Conservation (phyloP, 2,113 vertebrate species). For the Myrmophylax atrothorax region DNA sequence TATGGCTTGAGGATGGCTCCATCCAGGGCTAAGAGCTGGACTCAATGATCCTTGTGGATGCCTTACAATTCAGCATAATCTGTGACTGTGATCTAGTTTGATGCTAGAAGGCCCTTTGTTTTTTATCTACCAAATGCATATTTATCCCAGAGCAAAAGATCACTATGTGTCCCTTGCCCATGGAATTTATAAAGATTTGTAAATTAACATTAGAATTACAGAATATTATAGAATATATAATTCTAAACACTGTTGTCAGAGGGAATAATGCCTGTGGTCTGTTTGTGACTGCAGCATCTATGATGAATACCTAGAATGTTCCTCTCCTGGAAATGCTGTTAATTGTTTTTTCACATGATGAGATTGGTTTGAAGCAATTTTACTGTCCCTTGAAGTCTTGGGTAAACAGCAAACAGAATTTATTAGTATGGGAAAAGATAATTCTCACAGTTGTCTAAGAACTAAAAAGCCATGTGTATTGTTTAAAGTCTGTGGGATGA, state of each 20-base stretch:
- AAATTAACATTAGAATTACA: neutral
- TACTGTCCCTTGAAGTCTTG: slow-evolving; percentile 31
- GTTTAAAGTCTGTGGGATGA: slow-evolving; percentile 16
- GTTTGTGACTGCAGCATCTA: neutral
- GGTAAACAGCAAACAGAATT: slow-evolving; percentile 34
- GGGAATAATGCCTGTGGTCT: neutral
- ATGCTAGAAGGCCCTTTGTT: neutral
- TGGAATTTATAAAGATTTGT: neutral
- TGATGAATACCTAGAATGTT: slow-evolving; percentile 10
- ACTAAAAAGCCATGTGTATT: neutral
- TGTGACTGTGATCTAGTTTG: neutral
- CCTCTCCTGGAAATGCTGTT: slow-evolving; percentile 18
- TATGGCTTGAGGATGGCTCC: neutral
- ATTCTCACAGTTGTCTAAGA: neutral
- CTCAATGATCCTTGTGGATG: neutral
- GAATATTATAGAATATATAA: neutral
- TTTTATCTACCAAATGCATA: neutral
- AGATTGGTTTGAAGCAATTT: slow-evolving; percentile 53
- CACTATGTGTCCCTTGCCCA: neutral
- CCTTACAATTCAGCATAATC: neutral
- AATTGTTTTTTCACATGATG: slow-evolving; percentile 48
- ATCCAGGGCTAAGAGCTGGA: neutral
- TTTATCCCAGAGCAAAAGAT: neutral
- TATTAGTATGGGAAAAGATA: neutral
- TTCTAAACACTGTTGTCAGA: neutral